Percentiles rank a stretch among this genome's conserved stretches.
Conservation (phyloP, 2,888 invertebrate species). For the Coenonympha glycerion region DNA sequence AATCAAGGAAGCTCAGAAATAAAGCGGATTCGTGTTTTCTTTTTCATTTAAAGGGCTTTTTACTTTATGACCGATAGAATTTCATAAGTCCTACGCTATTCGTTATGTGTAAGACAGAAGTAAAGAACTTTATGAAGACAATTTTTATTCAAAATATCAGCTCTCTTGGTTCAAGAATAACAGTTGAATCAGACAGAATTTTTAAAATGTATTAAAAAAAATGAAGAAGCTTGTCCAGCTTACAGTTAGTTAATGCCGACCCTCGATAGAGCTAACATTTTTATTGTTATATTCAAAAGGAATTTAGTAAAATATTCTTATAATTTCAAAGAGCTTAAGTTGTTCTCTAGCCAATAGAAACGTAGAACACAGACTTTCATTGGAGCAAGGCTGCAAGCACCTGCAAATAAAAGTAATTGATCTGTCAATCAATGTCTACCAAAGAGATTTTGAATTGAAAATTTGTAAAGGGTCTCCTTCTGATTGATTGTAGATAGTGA, state of each 20-base stretch:
- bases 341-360: neutral
- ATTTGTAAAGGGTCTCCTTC: constrained; percentile 3
- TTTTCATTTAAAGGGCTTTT: neutral
- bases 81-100: too few relatives aligned
- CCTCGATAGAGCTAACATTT: too few relatives aligned
- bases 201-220: too few relatives aligned
- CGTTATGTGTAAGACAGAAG: too few relatives aligned
- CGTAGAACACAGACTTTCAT: constrained; percentile 11
- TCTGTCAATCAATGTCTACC: constrained; percentile 9
- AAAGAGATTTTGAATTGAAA: constrained; percentile 10
- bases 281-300: too few relatives aligned
- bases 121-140: too few relatives aligned
- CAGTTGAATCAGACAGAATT: too few relatives aligned
- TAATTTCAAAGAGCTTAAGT: neutral
- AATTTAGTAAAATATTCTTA: neutral
- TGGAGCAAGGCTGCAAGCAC: neutral
- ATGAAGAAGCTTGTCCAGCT: too few relatives aligned
- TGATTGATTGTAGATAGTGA: constrained; percentile 5
- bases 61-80: too few relatives aligned
- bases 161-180: too few relatives aligned
- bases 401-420: constrained; percentile 13
- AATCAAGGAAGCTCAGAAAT: constrained; percentile 18
- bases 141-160: too few relatives aligned
- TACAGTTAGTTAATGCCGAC: too few relatives aligned
- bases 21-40: constrained; percentile 23